Conservation (phyloP, 1,140 invertebrate genomes). For the Pseudobourletiella spinata region DNA sequence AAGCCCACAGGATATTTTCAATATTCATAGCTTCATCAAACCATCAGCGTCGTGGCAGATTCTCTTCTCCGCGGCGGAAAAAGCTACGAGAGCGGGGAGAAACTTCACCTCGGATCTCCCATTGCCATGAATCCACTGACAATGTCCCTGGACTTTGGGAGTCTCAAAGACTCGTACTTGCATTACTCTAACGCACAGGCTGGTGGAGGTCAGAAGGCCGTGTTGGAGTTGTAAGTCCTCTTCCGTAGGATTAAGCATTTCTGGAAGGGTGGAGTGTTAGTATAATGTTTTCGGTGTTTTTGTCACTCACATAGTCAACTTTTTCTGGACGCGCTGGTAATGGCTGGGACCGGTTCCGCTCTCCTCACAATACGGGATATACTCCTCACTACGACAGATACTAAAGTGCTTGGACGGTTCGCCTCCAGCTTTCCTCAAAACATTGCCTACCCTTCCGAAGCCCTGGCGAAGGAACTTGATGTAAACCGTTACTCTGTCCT, state of each 20-base stretch:
- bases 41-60: slow-evolving; percentile 8
- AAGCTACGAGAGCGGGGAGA: background rate
- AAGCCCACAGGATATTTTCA: too few relatives aligned
- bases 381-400: slow-evolving; percentile 16
- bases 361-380: slow-evolving; percentile 25
- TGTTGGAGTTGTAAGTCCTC: slow-evolving; percentile 7
- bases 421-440: slow-evolving; percentile 20
- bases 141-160: slow-evolving; percentile 26
- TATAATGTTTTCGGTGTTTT: slow-evolving; percentile 3
- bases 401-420: background rate
- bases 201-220: background rate
- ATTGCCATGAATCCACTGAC: slow-evolving; percentile 18
- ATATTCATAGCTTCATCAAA: slow-evolving; percentile 12
- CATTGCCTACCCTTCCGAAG: slow-evolving; percentile 28
- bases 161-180: slow-evolving; percentile 15
- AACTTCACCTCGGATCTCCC: slow-evolving; percentile 22
- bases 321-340: slow-evolving; percentile 27
- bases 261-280: background rate
- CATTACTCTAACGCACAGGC: slow-evolving; percentile 5
- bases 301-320: slow-evolving; percentile 17
- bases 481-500: background rate
- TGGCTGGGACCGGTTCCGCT: slow-evolving; percentile 25
- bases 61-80: background rate
- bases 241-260: background rate
- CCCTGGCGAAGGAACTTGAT: slow-evolving; percentile 31